Conservation (phyloP, 2,113 vertebrate genomes). For the Alethe diademata region DNA sequence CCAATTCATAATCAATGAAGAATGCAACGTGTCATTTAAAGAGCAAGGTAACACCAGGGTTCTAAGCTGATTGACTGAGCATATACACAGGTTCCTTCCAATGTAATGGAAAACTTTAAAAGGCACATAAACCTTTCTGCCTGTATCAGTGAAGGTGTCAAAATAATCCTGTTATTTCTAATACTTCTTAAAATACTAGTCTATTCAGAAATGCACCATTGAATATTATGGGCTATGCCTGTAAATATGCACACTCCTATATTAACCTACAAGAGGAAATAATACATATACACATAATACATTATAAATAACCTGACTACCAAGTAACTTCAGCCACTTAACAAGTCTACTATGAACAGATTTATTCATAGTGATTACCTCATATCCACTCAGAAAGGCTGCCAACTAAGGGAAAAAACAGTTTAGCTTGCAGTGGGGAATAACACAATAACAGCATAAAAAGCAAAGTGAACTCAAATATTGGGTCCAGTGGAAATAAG, state of each 20-base stretch:
- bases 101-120: neutral
- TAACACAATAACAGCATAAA: neutral
- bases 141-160: neutral
- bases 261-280: neutral
- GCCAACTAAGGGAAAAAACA: neutral
- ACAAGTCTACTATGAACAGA: neutral
- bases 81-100: neutral
- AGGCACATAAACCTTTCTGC: neutral
- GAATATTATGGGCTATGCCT: neutral
- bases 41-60: neutral
- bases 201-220: neutral
- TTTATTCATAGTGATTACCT: neutral
- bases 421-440: neutral
- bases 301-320: neutral
- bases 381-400: neutral
- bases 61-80: neutral
- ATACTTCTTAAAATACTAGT: neutral
- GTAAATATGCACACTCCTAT: neutral
- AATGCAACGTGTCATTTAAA: neutral
- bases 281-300: neutral
- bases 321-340: neutral
- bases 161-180: neutral
- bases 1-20: neutral
- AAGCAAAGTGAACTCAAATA: neutral
- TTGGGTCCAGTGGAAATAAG: neutral